These are phyloP conservation scores for Watsonalla binaria DNA, from an alignment of 2,888 invertebrate species.

Conservation along the genomic window DNA sequence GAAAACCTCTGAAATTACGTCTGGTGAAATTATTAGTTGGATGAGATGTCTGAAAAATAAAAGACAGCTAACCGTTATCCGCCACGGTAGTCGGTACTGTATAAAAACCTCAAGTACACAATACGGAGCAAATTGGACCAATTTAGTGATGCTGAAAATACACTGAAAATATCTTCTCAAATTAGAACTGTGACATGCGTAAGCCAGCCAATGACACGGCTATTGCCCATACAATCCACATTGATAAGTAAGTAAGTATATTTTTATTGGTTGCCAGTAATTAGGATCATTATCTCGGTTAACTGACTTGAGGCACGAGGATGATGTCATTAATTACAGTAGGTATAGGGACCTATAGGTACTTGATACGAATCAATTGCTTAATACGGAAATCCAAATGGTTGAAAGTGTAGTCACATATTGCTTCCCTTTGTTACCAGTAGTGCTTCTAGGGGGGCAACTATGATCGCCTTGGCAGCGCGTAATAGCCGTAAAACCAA, in stretches of 20 bases:
- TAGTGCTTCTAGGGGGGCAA: too few species aligned
- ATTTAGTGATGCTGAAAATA: slow-evolving; percentile 43
- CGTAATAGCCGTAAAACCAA: too few species aligned
- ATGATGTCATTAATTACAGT: too few species aligned
- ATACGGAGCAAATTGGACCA: slow-evolving; percentile 54
- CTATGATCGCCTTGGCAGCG: too few species aligned
- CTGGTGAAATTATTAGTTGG: too few species aligned
- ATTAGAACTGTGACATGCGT: slow-evolving; percentile 62
- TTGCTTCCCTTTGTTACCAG: too few species aligned
- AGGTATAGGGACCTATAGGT: too few species aligned
- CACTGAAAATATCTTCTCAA: slow-evolving; percentile 50
- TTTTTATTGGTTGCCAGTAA: neutral
- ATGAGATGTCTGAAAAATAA: neutral
- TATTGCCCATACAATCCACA: slow-evolving; percentile 4
- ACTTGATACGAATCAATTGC: too few species aligned
- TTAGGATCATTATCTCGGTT: neutral
- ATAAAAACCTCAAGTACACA: slow-evolving; percentile 24
- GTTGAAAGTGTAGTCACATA: too few species aligned
- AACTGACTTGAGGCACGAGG: too few species aligned
- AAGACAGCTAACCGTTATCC: neutral
- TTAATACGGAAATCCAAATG: too few species aligned
- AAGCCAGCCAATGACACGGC: slow-evolving; percentile 37
- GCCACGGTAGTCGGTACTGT: neutral
- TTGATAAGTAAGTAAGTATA: slow-evolving; percentile 9
- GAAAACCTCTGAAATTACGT: too few species aligned